Conservation (phyloP, 2,797 vertebrate genomes). For the Mallotus villosus region DNA sequence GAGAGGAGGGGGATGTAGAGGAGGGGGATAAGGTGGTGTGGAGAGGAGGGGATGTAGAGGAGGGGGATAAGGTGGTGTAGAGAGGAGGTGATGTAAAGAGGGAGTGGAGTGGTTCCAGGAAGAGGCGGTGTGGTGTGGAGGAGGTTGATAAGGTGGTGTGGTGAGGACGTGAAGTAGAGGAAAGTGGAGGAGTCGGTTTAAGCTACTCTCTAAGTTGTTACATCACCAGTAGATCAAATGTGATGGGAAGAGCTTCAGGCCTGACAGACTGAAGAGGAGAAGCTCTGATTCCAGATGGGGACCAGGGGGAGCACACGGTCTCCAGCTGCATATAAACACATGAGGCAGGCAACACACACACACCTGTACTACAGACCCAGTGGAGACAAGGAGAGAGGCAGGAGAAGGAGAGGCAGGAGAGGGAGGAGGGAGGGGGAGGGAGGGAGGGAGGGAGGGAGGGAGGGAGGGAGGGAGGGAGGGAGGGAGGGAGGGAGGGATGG, state of each 20-base stretch:
- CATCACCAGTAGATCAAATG: neutral
- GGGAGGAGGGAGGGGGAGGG: neutral
- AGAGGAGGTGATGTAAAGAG: too few species aligned
- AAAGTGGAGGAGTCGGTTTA: neutral
- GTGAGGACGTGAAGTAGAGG: neutral
- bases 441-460: neutral
- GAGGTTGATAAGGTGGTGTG: too few species aligned
- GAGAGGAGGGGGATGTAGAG: too few species aligned
- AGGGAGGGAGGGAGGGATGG: neutral
- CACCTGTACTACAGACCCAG: conserved; percentile 34
- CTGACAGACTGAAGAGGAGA: conserved; percentile 8
- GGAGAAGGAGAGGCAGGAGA: neutral
- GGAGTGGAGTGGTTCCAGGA: too few species aligned
- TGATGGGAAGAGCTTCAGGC: conserved; percentile 8
- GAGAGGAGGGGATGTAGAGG: too few species aligned
- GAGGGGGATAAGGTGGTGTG: too few species aligned
- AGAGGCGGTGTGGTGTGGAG: too few species aligned
- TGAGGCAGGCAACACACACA: conserved; percentile 37
- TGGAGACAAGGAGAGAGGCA: conserved; percentile 18
- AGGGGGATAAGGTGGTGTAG: too few species aligned
- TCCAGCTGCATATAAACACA: conserved; percentile 49
- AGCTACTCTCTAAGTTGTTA: neutral
- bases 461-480: conserved; percentile 15
- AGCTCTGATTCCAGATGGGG: conserved; percentile 4
- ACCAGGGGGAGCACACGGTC: conserved; percentile 20